Evolutionary conservation across 1,140 invertebrate genomes (phyloP).

Genomic region (Agrilus planipennis): DNA sequence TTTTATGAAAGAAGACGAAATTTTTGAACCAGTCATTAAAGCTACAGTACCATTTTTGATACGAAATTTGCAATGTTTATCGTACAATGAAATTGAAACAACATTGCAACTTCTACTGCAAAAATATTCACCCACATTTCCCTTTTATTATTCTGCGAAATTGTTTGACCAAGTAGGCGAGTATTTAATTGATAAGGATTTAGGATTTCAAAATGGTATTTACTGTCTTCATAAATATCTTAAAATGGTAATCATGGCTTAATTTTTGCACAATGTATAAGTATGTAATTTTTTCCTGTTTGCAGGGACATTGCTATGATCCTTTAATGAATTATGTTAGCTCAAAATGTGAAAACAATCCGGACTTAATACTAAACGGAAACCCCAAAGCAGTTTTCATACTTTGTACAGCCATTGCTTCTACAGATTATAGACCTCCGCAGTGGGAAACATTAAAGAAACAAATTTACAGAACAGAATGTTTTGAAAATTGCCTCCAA

Average conservation of each 20-base stretch:
- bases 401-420: constrained; percentile 38
- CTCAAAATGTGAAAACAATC: constrained; percentile 32
- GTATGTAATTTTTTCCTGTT: constrained; percentile 8
- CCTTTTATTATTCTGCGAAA: constrained; percentile 44
- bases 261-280: background rate
- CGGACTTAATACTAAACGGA: constrained; percentile 26
- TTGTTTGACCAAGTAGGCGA: constrained; percentile 39
- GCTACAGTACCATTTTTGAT: constrained; percentile 33
- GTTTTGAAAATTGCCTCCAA: constrained; percentile 21
- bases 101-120: constrained; percentile 35
- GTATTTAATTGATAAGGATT: constrained; percentile 36
- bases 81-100: constrained; percentile 36
- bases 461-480: constrained; percentile 31
- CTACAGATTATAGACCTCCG: constrained; percentile 44
- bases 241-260: constrained; percentile 37
- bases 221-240: constrained; percentile 38
- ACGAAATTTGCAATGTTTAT: constrained; percentile 31
- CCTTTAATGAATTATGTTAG: constrained; percentile 43
- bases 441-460: constrained; percentile 39
- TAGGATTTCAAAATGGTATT: constrained; percentile 38
- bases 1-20: constrained; percentile 30
- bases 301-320: constrained; percentile 40
- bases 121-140: constrained; percentile 31
- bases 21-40: constrained; percentile 35
- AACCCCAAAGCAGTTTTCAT: constrained; percentile 32